Conservation (phyloP, 2,113 vertebrate species). For the Phasianus colchicus region DNA sequence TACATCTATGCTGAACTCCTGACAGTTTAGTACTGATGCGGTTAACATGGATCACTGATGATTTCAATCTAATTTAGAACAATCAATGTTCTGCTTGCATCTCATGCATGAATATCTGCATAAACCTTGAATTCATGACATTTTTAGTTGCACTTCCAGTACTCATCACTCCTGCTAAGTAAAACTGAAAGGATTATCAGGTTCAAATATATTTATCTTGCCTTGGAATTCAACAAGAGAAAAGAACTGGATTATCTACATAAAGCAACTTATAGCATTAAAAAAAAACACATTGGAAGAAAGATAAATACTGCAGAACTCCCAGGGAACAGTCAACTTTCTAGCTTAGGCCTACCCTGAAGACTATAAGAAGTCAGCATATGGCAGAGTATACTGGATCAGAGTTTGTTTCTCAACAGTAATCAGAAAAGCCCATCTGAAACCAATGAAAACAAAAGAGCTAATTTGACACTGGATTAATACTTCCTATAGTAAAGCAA, state of each 20-base stretch:
- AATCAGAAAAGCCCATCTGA: not conserved
- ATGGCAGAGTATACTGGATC: accelerated
- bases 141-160: not conserved
- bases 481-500: not conserved
- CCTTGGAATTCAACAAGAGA: not conserved
- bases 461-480: not conserved
- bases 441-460: not conserved
- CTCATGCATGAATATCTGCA: accelerated
- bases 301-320: not conserved
- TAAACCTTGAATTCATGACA: not conserved
- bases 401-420: not conserved
- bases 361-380: not conserved
- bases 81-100: accelerated
- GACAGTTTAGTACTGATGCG: accelerated
- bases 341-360: not conserved
- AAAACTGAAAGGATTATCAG: not conserved
- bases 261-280: accelerated
- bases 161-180: not conserved
- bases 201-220: not conserved
- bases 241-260: not conserved
- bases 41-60: not conserved
- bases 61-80: not conserved
- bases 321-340: not conserved
- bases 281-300: not conserved
- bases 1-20: accelerated